Base-by-base conservation (phyloP, 2,797 vertebrate genomes). In the Argentina silus region DNA sequence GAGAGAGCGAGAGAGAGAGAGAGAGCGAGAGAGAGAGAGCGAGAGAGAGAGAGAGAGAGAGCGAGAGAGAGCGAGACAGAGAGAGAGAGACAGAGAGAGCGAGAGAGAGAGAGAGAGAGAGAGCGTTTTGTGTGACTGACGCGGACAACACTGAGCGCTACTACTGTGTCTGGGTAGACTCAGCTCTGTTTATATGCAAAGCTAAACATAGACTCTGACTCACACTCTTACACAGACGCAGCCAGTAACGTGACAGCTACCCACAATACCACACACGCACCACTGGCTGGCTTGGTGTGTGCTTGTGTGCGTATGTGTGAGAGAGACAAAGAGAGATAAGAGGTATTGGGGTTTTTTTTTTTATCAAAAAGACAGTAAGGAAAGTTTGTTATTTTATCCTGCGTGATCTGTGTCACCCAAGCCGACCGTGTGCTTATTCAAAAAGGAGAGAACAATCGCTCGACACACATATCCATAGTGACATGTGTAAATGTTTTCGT, bases 121-220 rank as follows among this genome's bases (percentile, higher is more conserved):
- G 36, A 63, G 15, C n/a, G 36, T n/a, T 51, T 6, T 53, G 70
- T 51, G 67, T 6, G 74, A 79, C 65, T 67, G 76, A 78, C 80
- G 75, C 66, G 1, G 79, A 74, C 76, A 65, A 63, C 73, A 82
- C 81, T 6, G 70, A 83, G 74, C 2, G 61, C 82, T 42, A 12
- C 1, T 79, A 78, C 83, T 90, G 88, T 88, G 86, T 91, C 89
- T 90, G 88, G 88, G 88, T 89, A 90, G 90, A 91, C 77, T 84
- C 75, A 74, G 80, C 73, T 59, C 85, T 91, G 89, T 92, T 91
- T 92, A 91, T 92, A 89, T 79, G 69, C 75, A 6, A 0, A 8
- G 79, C 93, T 95, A 94, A 92, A 93, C 93, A 93, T 95, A 95
- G 93, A 80, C 21, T 69, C 79, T 92, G 92, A 93, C 87, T 93